Evolutionary conservation across 2,113 vertebrate species (phyloP).

Genomic region (Esox niger): DNA sequence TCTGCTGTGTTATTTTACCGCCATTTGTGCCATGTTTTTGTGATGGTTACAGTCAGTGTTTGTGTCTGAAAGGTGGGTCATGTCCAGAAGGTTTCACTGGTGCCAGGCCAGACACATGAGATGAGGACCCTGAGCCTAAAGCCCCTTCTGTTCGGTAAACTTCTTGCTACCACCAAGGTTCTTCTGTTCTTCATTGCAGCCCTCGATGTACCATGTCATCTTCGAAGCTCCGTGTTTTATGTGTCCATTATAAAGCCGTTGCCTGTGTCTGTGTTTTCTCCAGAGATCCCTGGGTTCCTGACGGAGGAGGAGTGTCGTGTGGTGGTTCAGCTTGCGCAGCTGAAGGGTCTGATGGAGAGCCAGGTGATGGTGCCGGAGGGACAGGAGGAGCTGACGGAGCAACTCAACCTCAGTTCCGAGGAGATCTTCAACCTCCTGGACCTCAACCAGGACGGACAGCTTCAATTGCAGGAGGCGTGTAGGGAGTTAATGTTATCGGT

Average conservation of each 20-base stretch:
- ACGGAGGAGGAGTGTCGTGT: slow-evolving; percentile 90
- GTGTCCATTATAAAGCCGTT: neutral
- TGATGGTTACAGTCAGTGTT: slow-evolving; percentile 5
- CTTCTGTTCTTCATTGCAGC: neutral
- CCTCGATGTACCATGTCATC: neutral
- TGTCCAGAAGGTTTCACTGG: slow-evolving; percentile 85
- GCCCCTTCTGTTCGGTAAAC: slow-evolving; percentile 91
- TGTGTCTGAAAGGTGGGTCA: slow-evolving; percentile 82
- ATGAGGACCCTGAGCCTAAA: slow-evolving; percentile 93
- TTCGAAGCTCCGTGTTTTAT: neutral
- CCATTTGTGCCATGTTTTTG: neutral
- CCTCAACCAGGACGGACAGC: slow-evolving; percentile 89
- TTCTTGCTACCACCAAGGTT: neutral
- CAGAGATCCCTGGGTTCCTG: slow-evolving; percentile 92
- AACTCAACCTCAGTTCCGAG: slow-evolving; percentile 87
- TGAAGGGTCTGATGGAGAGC: slow-evolving; percentile 77
- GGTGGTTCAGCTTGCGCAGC: slow-evolving; percentile 74
- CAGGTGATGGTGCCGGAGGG: slow-evolving; percentile 90
- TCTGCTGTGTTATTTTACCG: neutral
- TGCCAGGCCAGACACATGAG: slow-evolving; percentile 77
- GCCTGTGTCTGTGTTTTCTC: slow-evolving; percentile 1
- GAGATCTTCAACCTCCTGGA: slow-evolving; percentile 96
- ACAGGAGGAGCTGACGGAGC: slow-evolving; percentile 87
- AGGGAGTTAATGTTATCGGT: slow-evolving; percentile 32
- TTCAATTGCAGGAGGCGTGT: slow-evolving; percentile 92